Percentiles rank a stretch among this genome's conserved stretches.
Conservation (phyloP, 2,797 vertebrate species). For the Pogonophryne albipinna region DNA sequence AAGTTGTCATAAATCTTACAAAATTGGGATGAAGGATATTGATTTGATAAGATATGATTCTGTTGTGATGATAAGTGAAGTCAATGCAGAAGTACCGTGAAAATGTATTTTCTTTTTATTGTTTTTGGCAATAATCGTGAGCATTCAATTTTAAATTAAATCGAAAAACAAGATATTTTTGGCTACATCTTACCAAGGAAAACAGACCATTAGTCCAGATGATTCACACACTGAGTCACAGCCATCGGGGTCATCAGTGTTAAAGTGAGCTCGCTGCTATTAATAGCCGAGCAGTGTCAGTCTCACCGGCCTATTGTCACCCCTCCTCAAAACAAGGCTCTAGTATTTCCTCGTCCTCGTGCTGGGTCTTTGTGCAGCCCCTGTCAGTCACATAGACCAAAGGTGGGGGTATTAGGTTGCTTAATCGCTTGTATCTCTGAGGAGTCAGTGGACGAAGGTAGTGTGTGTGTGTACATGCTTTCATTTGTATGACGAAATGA, state of each 20-base stretch:
- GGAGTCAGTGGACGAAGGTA: neutral
- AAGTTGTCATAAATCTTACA: neutral
- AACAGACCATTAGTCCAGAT: constrained; percentile 7
- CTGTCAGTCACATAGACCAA: constrained; percentile 25
- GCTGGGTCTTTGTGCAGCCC: constrained; percentile 52
- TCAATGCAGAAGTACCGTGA: too few species aligned
- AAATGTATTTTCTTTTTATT: too few species aligned
- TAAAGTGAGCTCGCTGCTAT: constrained; percentile 58
- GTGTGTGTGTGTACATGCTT: neutral
- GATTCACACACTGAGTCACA: constrained; percentile 51
- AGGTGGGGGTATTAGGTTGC: constrained; percentile 50
- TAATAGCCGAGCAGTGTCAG: constrained; percentile 64
- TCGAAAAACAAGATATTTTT: neutral
- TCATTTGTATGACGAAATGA: constrained; percentile 16
- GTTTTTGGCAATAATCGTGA: too few species aligned
- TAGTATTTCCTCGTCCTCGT: constrained; percentile 59
- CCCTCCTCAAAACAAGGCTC: constrained; percentile 48
- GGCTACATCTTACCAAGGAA: neutral
- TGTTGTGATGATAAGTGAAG: neutral
- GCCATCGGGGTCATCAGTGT: constrained; percentile 29
- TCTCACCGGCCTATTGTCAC: constrained; percentile 48
- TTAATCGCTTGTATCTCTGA: constrained; percentile 32
- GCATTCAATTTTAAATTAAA: neutral
- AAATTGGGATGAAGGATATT: neutral
- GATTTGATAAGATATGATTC: neutral